Percentiles rank a stretch among this genome's conserved stretches.
These are phyloP conservation scores for Penaeus monodon DNA, from an alignment of 2,888 invertebrate species.

Conservation along the genomic window DNA sequence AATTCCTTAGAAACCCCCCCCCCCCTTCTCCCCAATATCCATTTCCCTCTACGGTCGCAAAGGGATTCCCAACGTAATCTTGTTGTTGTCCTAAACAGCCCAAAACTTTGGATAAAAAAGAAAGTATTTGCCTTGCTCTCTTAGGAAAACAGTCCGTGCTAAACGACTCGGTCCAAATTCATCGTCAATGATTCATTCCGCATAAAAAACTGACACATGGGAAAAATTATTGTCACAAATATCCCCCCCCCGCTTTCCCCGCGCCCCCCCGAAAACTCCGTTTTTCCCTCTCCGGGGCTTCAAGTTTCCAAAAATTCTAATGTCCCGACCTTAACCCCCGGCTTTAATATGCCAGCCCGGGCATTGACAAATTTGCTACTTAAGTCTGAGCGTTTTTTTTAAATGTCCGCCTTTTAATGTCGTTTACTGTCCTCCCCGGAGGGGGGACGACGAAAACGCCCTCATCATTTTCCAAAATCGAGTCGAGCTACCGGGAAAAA, in stretches of 20 bases:
- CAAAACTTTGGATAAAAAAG: neutral
- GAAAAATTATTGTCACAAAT: no score
- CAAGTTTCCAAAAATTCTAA: conserved; percentile 40
- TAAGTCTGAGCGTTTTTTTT: conserved; percentile 43
- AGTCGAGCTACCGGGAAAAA: neutral
- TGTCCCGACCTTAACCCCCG: conserved; percentile 54
- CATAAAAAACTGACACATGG: no score
- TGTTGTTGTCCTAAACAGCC: neutral
- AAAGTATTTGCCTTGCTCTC: neutral
- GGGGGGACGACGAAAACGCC: conserved; percentile 18
- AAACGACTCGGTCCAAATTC: no score
- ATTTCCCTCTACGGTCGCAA: no score
- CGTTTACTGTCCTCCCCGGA: conserved; percentile 41
- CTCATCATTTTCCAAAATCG: neutral
- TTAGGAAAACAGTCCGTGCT: no score
- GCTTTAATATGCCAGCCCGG: conserved; percentile 58
- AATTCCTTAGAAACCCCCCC: neutral
- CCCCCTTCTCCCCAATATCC: neutral
- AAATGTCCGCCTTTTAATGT: conserved; percentile 51
- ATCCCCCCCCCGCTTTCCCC: no score
- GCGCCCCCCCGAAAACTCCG: no score
- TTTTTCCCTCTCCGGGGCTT: no score
- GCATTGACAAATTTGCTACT: conserved; percentile 61
- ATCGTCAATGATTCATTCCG: no score
- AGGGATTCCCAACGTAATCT: neutral